Evolutionary conservation across 1,140 invertebrate genomes (phyloP).

Genomic region (Drosophila neocordata): DNA sequence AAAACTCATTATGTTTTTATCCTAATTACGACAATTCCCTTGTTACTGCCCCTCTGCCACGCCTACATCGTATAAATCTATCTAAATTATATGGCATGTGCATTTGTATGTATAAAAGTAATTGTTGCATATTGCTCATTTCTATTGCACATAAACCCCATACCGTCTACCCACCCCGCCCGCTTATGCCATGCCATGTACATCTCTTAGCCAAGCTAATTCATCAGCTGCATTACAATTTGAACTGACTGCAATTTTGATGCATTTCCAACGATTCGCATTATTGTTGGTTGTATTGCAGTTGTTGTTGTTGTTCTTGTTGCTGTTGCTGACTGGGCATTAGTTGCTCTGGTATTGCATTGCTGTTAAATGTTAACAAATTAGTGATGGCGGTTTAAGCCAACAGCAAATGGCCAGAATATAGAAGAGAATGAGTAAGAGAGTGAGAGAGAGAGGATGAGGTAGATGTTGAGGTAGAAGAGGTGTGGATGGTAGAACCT

Average conservation of each 20-base stretch:
- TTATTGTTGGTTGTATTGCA: slow-evolving; percentile 20
- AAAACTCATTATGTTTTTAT: slow-evolving; percentile 12
- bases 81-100: slow-evolving; percentile 27
- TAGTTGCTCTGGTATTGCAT: slow-evolving; percentile 30
- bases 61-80: not conserved
- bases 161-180: no score
- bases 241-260: slow-evolving; percentile 50
- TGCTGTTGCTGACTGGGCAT: slow-evolving; percentile 16
- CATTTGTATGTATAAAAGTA: slow-evolving; percentile 16
- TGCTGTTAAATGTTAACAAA: slow-evolving; percentile 71
- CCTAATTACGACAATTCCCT: slow-evolving; percentile 48
- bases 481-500: not conserved
- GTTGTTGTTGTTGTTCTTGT: slow-evolving; percentile 20
- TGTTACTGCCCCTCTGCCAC: not conserved
- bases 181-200: no score
- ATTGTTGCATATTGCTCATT: slow-evolving; percentile 56
- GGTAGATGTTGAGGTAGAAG: not conserved
- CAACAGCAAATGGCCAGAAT: slow-evolving; percentile 28
- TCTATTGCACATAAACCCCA: no score
- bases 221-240: slow-evolving; percentile 58
- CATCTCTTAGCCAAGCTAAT: slow-evolving; percentile 32
- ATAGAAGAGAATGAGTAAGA: not conserved
- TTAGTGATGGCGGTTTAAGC: slow-evolving; percentile 66
- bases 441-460: not conserved
- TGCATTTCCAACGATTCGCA: slow-evolving; percentile 34